Percentiles rank a stretch among this genome's conserved stretches.
Conservation (phyloP, 2,113 vertebrate species). For the Cottus gobio region DNA sequence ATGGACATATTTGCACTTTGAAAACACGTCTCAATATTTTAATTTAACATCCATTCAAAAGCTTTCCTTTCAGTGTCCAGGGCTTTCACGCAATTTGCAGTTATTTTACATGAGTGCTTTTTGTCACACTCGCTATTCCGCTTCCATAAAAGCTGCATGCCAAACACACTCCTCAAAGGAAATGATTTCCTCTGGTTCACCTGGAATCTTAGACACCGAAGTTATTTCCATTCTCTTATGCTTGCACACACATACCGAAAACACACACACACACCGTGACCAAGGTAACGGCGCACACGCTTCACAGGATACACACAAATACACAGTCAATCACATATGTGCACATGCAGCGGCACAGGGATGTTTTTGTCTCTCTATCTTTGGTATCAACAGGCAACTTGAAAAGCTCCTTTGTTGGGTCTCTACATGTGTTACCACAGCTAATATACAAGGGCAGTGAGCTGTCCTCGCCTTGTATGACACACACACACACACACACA, state of each 20-base stretch:
- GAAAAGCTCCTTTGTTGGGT: conserved; percentile 50
- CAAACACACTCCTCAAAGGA: conserved; percentile 37
- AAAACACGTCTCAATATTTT: conserved; percentile 49
- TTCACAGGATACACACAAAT: conserved; percentile 47
- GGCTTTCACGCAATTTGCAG: conserved; percentile 72
- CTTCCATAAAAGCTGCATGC: conserved; percentile 55
- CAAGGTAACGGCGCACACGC: conserved; percentile 17
- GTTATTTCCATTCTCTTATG: conserved; percentile 49
- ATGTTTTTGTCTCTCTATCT: conserved; percentile 54
- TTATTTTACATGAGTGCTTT: conserved; percentile 77
- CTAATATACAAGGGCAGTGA: conserved; percentile 28
- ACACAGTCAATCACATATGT: conserved; percentile 32
- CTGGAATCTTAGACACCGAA: conserved; percentile 58
- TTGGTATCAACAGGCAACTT: conserved; percentile 37
- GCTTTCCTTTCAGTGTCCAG: conserved; percentile 50
- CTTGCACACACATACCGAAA: conserved; percentile 38
- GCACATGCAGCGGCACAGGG: neutral
- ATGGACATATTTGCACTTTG: conserved; percentile 30
- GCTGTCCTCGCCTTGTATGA: conserved; percentile 11
- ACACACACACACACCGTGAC: conserved; percentile 27
- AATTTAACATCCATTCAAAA: conserved; percentile 55
- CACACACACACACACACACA: neutral
- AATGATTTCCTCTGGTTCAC: conserved; percentile 64
- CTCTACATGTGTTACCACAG: conserved; percentile 40
- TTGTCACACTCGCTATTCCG: conserved; percentile 53